A percentile compares a stretch with the other conserved stretches of the same genome.
Evolutionary conservation across 2,113 vertebrate genomes (phyloP).

Genomic region (Capreolus pygargus): DNA sequence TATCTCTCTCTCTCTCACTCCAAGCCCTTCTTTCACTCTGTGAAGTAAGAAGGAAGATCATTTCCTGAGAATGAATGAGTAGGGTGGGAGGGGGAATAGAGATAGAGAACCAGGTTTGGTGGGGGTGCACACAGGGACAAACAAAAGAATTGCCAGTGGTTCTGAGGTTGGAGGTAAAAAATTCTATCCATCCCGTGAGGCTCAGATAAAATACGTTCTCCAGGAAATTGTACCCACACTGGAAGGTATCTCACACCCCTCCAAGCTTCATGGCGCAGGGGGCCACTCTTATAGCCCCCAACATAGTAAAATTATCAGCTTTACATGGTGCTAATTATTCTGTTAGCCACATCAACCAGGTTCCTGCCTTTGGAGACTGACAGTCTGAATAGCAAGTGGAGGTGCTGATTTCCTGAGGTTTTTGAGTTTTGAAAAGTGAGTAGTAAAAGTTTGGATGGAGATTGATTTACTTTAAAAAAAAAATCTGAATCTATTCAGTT

Average conservation of each 20-base stretch:
- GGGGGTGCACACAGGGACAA: no score
- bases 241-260: not conserved
- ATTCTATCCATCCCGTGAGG: not conserved
- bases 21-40: not conserved
- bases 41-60: not conserved
- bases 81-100: not conserved
- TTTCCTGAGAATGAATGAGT: not conserved
- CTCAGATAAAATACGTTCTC: not conserved
- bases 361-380: not conserved
- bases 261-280: not conserved
- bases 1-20: not conserved
- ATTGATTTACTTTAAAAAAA: not conserved
- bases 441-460: not conserved
- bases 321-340: not conserved
- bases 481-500: not conserved
- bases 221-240: not conserved
- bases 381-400: not conserved
- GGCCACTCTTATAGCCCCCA: not conserved
- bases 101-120: not conserved
- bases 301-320: not conserved
- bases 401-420: not conserved
- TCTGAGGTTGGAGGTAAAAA: not conserved
- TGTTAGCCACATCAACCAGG: fast-evolving
- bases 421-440: slow-evolving; percentile 12
- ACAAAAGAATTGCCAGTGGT: not conserved